Evolutionary conservation across 1,140 invertebrate species (phyloP).

Genomic region (Aleiodes sp.): DNA sequence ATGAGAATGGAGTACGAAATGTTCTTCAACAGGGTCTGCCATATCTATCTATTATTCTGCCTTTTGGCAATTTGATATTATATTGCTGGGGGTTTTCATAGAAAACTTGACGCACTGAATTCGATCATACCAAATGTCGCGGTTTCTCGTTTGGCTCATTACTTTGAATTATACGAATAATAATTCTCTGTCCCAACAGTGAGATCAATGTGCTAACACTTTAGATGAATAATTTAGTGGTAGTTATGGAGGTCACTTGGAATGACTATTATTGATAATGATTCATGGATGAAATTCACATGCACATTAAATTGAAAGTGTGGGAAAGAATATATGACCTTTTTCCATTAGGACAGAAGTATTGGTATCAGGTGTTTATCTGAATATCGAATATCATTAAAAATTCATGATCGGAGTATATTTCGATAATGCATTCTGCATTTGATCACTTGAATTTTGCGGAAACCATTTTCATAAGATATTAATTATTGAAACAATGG

Average conservation of each 20-base stretch:
- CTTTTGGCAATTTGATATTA: slow-evolving; percentile 15
- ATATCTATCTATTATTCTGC: not conserved
- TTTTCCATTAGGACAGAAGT: not conserved
- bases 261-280: not conserved
- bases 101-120: not conserved
- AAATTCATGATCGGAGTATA: no score
- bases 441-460: no score
- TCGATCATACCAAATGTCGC: slow-evolving; percentile 15
- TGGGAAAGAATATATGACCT: no score
- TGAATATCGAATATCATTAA: not conserved
- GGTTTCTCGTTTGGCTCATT: slow-evolving; percentile 47
- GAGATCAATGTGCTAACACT: slow-evolving; percentile 59
- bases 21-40: not conserved
- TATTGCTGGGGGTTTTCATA: not conserved
- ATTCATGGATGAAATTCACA: not conserved
- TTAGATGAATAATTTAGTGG: not conserved
- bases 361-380: not conserved
- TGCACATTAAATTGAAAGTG: not conserved
- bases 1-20: slow-evolving; percentile 38
- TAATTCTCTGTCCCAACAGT: slow-evolving; percentile 56
- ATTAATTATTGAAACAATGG: no score
- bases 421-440: no score
- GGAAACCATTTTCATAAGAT: no score
- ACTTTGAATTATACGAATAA: slow-evolving; percentile 64
- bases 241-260: not conserved